Percentiles rank a stretch among this genome's conserved stretches.
Conservation (phyloP, 1,140 invertebrate genomes). For the Pygmarrhopalites habei region DNA sequence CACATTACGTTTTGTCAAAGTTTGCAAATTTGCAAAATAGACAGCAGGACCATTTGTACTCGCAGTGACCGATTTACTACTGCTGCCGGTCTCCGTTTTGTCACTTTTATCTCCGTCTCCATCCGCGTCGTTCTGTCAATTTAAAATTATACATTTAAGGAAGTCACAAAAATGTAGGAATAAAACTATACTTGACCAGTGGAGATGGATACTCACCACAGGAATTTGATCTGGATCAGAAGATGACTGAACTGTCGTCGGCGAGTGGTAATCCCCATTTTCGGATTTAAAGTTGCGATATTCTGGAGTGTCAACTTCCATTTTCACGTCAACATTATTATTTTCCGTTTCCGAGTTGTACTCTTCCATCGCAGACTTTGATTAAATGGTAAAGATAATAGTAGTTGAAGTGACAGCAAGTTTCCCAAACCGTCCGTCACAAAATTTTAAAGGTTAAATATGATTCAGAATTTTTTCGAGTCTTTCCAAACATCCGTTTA, state of each 20-base stretch:
- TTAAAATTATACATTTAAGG: neutral
- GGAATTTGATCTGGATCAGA: neutral
- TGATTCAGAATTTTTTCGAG: too few relatives aligned
- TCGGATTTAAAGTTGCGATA: neutral
- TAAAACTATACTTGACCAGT: slow-evolving; percentile 3
- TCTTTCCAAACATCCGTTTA: too few relatives aligned
- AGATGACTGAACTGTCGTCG: neutral
- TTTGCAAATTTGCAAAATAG: slow-evolving; percentile 23
- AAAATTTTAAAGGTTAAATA: too few relatives aligned
- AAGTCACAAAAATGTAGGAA: neutral
- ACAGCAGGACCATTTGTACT: slow-evolving; percentile 18
- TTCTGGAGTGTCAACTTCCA: neutral
- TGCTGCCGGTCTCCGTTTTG: too few relatives aligned
- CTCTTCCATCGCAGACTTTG: neutral
- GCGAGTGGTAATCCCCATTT: too few relatives aligned
- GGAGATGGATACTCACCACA: neutral
- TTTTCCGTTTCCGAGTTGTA: neutral
- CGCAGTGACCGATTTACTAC: too few relatives aligned
- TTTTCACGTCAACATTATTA: slow-evolving; percentile 6
- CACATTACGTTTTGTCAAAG: slow-evolving; percentile 59
- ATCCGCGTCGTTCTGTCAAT: slow-evolving; percentile 11
- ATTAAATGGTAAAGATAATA: too few relatives aligned
- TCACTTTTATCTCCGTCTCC: slow-evolving; percentile 23
- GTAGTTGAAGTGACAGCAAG: too few relatives aligned
- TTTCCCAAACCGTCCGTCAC: too few relatives aligned